phyloP scores from a whole-genome alignment of 35 echinoderm and acorn worm species.

The Heliocidaris erythrogramma region DNA sequence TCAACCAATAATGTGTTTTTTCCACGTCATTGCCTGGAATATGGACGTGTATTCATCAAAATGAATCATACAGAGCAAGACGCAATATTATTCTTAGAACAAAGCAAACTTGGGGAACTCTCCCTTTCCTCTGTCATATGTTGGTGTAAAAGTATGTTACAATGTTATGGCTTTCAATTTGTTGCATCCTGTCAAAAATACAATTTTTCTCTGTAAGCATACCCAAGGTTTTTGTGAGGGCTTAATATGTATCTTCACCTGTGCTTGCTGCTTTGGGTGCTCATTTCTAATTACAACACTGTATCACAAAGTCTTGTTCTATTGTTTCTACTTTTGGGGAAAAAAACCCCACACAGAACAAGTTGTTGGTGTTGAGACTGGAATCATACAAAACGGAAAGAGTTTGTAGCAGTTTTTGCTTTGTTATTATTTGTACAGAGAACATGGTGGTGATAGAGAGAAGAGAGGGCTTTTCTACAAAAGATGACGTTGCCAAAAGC shows the following conservation, averaged over 20 bases:
- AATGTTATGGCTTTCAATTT: background rate
- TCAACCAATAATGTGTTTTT: background rate
- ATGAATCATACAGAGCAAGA: background rate
- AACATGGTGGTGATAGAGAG: conserved; percentile 38
- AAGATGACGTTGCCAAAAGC: conserved; percentile 63
- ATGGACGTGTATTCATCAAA: background rate
- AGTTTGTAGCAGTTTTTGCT: background rate
- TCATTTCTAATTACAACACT: background rate
- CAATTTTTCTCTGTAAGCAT: background rate
- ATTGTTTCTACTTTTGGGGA: too few relatives aligned
- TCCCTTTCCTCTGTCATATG: background rate
- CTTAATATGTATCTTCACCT: background rate
- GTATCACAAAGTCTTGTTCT: background rate
- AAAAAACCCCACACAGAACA: too few relatives aligned
- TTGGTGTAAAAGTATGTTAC: background rate
- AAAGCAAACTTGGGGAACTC: background rate
- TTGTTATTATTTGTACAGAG: background rate
- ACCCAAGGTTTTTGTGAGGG: background rate
- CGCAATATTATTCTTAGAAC: background rate
- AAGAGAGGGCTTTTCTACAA: conserved; percentile 26
- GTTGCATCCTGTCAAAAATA: too few relatives aligned
- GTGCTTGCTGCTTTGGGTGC: background rate
- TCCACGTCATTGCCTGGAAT: background rate
- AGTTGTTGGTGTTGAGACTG: too few relatives aligned
- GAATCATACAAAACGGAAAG: background rate